phyloP scores from a whole-genome alignment of 2,797 vertebrate genomes.

The Triplophysa yarkandensis region DNA sequence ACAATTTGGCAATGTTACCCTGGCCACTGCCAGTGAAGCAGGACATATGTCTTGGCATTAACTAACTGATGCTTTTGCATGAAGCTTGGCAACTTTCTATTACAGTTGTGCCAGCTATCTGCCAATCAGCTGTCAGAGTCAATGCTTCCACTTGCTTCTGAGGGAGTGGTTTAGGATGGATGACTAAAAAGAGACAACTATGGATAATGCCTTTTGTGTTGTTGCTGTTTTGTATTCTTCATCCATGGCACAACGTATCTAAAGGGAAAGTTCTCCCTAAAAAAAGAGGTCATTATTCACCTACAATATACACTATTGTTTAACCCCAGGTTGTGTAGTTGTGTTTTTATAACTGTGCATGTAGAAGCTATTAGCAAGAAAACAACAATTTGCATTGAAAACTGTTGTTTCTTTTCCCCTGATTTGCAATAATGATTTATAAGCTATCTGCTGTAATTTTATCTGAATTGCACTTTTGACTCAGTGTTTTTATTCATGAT shows the following conservation, averaged over 20 bases:
- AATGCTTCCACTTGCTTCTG: conserved; percentile 27
- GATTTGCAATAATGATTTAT: too few species aligned
- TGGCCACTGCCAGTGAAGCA: conserved; percentile 37
- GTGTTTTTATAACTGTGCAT: background rate
- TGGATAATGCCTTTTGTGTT: conserved; percentile 2
- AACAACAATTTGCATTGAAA: too few species aligned
- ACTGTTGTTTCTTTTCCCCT: too few species aligned
- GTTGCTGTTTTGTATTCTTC: conserved; percentile 2
- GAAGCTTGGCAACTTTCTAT: conserved; percentile 21
- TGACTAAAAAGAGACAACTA: conserved; percentile 13
- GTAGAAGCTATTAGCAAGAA: too few species aligned
- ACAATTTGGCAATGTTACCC: conserved; percentile 35
- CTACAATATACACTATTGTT: background rate
- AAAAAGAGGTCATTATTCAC: background rate
- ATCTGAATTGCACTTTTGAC: too few species aligned
- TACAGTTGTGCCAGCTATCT: conserved; percentile 37
- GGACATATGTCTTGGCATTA: conserved; percentile 42
- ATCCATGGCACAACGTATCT: background rate
- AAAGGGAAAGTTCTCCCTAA: background rate
- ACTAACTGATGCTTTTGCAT: conserved; percentile 46
- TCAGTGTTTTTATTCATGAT: too few species aligned
- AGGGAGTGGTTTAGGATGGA: background rate
- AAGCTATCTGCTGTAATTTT: too few species aligned
- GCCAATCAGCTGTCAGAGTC: conserved; percentile 16
- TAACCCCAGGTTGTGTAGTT: background rate